These are phyloP conservation scores for Camelus dromedarius DNA, from an alignment of 2,113 vertebrate species.

Conservation along the genomic window DNA sequence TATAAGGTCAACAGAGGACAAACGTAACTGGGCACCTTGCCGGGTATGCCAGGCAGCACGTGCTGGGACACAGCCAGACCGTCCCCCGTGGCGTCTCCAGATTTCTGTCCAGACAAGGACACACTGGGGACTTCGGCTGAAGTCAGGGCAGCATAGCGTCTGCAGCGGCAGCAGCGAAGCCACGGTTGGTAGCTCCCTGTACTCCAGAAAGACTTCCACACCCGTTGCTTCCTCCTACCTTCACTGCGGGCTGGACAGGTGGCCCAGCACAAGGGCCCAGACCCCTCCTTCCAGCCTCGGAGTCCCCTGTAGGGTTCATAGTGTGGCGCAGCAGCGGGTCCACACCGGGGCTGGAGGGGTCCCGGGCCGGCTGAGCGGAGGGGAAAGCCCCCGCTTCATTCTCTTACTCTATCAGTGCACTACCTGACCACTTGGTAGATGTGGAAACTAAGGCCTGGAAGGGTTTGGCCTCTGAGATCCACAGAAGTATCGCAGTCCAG, in stretches of 20 bases:
- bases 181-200: not conserved
- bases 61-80: not conserved
- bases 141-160: not conserved
- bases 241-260: not conserved
- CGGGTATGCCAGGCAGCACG: too few relatives aligned
- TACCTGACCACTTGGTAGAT: not conserved
- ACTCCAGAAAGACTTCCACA: not conserved
- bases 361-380: not conserved
- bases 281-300: not conserved
- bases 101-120: not conserved
- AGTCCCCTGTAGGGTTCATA: too few relatives aligned
- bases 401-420: not conserved
- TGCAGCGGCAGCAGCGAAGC: not conserved
- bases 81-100: accelerated
- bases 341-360: not conserved
- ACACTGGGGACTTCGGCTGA: not conserved
- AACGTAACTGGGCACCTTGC: not conserved
- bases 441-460: not conserved
- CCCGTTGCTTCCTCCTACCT: not conserved
- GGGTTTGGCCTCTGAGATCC: not conserved
- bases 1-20: not conserved
- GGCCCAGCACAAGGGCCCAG: not conserved
- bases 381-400: not conserved
- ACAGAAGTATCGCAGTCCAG: not conserved
- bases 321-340: not conserved